phyloP scores from a whole-genome alignment of 2,888 invertebrate species.

The Apantesis nais region DNA sequence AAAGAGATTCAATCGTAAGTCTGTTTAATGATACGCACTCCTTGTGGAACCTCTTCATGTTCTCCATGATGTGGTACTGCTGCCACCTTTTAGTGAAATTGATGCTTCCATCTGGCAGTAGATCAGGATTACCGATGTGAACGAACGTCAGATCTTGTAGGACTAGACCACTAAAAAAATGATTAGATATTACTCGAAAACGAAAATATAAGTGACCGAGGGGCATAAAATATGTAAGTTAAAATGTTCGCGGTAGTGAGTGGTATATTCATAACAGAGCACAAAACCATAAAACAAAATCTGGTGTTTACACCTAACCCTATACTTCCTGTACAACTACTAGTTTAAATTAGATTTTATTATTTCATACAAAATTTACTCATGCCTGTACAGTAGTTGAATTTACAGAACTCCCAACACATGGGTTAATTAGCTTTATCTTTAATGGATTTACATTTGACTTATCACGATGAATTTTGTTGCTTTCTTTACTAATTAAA shows the following conservation, averaged over 20 bases:
- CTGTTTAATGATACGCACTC: constrained; percentile 88
- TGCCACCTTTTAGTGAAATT: constrained; percentile 99
- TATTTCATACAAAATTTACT: too few species aligned
- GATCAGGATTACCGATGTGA: constrained; percentile 98
- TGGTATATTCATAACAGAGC: neutral
- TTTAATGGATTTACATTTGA: too few species aligned
- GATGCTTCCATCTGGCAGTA: constrained; percentile 93
- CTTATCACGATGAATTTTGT: too few species aligned
- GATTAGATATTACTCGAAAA: neutral
- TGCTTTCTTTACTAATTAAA: too few species aligned
- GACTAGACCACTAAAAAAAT: constrained; percentile 93
- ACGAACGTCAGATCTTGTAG: constrained; percentile 99
- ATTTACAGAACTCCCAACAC: too few species aligned
- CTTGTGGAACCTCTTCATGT: constrained; percentile 98
- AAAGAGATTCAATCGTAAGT: neutral
- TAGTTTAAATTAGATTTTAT: too few species aligned
- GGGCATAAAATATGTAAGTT: neutral
- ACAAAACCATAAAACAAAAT: neutral
- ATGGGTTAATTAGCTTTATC: too few species aligned
- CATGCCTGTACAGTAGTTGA: too few species aligned
- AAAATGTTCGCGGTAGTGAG: neutral
- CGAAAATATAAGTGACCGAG: neutral
- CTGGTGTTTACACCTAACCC: neutral
- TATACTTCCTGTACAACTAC: too few species aligned
- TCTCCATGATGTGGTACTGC: constrained; percentile 98